These are phyloP conservation scores for Ptilodon capucinus DNA, from an alignment of 2,888 invertebrate genomes.

Conservation along the genomic window DNA sequence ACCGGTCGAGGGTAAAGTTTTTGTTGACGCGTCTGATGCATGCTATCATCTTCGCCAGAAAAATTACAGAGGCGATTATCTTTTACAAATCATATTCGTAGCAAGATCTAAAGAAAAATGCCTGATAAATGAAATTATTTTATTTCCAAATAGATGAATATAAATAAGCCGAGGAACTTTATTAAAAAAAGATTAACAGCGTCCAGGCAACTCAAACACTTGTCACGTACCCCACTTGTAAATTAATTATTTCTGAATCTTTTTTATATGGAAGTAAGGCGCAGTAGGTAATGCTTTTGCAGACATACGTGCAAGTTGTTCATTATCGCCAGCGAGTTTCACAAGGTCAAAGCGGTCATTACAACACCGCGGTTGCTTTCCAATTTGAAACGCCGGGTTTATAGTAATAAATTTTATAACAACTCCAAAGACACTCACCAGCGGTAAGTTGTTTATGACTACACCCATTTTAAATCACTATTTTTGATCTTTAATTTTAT, in stretches of 20 bases:
- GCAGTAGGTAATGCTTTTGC: constrained; percentile 54
- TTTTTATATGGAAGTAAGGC: no score
- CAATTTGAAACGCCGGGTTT: constrained; percentile 63
- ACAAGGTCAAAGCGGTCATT: constrained; percentile 83
- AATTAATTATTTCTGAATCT: no score
- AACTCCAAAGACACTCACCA: constrained; percentile 56
- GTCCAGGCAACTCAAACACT: no score
- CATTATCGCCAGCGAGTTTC: constrained; percentile 77
- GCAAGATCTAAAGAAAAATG: no score
- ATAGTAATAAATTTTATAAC: constrained; percentile 33
- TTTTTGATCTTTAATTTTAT: constrained; percentile 28
- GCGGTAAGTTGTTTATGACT: constrained; percentile 69
- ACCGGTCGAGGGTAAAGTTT: constrained; percentile 9
- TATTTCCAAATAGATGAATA: no score
- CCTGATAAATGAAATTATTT: no score
- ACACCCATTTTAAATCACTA: constrained; percentile 66
- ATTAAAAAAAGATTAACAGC: no score
- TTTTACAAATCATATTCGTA: no score
- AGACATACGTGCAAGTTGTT: constrained; percentile 56
- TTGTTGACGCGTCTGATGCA: constrained; percentile 10
- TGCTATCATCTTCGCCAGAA: background rate
- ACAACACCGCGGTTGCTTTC: constrained; percentile 78
- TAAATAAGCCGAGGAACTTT: no score
- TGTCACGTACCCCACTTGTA: no score
- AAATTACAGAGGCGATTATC: no score